Percentiles rank a stretch among this genome's conserved stretches.
These are phyloP conservation scores for Corythornis cristatus DNA, from an alignment of 2,113 vertebrate genomes.

Conservation along the genomic window DNA sequence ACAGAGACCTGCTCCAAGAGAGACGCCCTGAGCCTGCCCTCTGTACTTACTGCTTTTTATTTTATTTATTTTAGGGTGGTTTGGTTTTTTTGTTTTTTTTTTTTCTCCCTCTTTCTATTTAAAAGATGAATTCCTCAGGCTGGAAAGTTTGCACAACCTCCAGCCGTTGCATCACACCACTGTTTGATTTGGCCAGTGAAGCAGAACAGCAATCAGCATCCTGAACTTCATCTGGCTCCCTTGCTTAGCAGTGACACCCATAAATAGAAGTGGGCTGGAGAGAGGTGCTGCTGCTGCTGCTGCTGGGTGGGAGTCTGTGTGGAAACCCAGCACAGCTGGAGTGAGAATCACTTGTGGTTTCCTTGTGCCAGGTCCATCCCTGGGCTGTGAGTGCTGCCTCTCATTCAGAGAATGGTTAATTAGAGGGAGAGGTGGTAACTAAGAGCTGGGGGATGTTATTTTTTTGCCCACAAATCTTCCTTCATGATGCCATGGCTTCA, in stretches of 20 bases:
- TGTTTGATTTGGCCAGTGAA: background rate
- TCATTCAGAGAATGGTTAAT: background rate
- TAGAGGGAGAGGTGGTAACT: background rate
- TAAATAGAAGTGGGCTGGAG: background rate
- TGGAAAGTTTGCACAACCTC: conserved; percentile 9
- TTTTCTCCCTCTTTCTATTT: background rate
- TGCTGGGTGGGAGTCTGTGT: background rate
- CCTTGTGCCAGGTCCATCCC: background rate
- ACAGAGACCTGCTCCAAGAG: background rate
- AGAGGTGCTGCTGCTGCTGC: background rate
- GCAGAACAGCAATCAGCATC: background rate
- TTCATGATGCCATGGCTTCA: background rate
- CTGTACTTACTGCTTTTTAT: background rate
- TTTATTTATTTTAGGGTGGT: too few species aligned
- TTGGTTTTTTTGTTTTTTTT: background rate
- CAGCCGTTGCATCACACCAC: background rate
- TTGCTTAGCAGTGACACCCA: background rate
- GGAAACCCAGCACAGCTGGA: background rate
- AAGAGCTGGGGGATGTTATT: background rate
- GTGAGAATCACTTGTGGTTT: background rate
- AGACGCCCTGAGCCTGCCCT: background rate
- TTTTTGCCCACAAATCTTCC: background rate
- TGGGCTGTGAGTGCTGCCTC: background rate
- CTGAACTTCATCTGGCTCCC: background rate
- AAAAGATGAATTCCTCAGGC: background rate